Base-by-base conservation (phyloP, 2,113 vertebrate genomes). In the Nipponia nippon region DNA sequence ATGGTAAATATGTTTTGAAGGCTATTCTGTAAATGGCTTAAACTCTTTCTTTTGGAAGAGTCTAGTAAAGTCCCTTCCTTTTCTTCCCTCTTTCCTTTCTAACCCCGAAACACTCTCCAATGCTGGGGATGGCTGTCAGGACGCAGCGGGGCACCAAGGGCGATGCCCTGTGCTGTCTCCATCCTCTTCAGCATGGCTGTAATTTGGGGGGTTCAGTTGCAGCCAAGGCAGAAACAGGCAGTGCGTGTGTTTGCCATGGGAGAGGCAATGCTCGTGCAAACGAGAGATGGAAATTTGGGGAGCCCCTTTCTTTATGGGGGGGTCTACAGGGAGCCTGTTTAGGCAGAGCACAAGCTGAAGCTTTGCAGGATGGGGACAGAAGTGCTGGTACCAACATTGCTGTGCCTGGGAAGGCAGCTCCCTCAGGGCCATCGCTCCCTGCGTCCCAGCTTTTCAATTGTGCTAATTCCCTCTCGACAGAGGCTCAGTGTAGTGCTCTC, bases 121-220 rank as follows among this genome's bases (percentile, higher is more conserved):
- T n/a, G 14, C 38, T 19, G 21, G 47, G 10, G 22, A 13, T 29
- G 52, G 29, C 84, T 56, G 49, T 34, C 23, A 4, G 55, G 34
- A 20, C 1, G 7, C 58, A 47, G n/a, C 0, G 1, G 20, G 38
- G 34, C 11, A 5, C 30, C 2, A 1, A 72, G 18, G 22, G 4
- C 1, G 1, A 27, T 70, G 38, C 16, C 36, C 36, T 36, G 15
- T 1, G 17, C 8, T 82, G 18, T 26, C 46, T 25, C 34, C 22
- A 2, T 77, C 70, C 34, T 59, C 38, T 34, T 32, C 53, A 25
- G 26, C 16, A 0, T 3, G 36, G 30, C 53, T 1, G 0, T 15
- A 12, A 55, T 38, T 47, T 2, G 2, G 11, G 76, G 13, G 5
- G 18, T 77, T 32, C 15, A 6, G 42, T 29, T 34, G 75, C 3